Evolutionary conservation across 1,140 invertebrate species (phyloP), one percentile per base, ranked within the genome.

Genomic region (Cepaea nemoralis): DNA sequence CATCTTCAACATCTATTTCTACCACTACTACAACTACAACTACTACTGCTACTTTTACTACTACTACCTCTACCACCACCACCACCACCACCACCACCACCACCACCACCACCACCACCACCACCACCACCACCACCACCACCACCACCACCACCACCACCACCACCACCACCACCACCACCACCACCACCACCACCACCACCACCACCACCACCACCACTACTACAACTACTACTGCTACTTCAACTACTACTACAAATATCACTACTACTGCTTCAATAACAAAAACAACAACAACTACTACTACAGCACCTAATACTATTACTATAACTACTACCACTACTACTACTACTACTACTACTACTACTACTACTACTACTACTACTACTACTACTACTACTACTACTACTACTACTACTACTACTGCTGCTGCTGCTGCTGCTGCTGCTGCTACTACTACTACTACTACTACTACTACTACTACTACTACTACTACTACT

Each of bases 361-460:
- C 0, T 71, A 0, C 37, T 31, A 71, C 69, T 71, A 71, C 2
- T 71, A 71, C 69, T 71, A 71, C 8, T 71, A 71, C 69, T 71
- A 71, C 69, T 71, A 71, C 8, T 71, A 71, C 8, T 71, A 71
- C 8, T 71, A 71, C 8, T 71, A 71, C 69, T 5, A 71, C 69
- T 71, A 71, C 69, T 71, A 71, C 69, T 71, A 71, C 69, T 71
- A 71, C 69, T 71, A 5, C 69, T 71, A 71, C 69, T 71, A 71
- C 69, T 0, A 71, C 69, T 71, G 37, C 69, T 71, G n/a, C n/a
- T n/a, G n/a, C n/a, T n/a, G n/a, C n/a, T n/a, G n/a, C n/a, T n/a
- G n/a, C 50, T 67, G 0, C 2, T 67, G 66, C 66, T 67, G 66
- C 66, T 67, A 35, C 66, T 67, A 35, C 66, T 67, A 67, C 0